A percentile compares a stretch with the other conserved stretches of the same genome.
Evolutionary conservation across 2,888 invertebrate genomes (phyloP).

Genomic region (Pseudanteris insignis): DNA sequence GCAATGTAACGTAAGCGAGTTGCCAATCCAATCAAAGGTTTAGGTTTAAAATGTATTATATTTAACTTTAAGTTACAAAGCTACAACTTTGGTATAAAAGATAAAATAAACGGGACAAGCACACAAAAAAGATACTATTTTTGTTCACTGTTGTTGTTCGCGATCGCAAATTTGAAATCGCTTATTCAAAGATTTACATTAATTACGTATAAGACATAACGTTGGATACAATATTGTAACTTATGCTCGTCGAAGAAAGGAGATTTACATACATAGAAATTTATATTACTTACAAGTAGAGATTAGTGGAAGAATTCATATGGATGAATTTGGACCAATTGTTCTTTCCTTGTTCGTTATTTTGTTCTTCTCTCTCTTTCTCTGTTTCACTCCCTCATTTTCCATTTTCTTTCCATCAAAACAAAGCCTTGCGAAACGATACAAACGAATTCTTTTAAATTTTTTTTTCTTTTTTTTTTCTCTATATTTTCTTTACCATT

Average conservation of each 20-base stretch:
- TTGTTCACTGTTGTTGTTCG: constrained; percentile 42
- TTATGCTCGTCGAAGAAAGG: constrained; percentile 29
- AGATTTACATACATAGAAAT: constrained; percentile 38
- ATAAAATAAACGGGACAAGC: constrained; percentile 49
- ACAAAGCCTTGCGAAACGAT: no score
- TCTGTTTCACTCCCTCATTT: no score
- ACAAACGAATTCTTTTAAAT: no score
- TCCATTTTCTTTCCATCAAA: no score
- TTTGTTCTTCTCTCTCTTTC: no score
- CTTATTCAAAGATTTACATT: constrained; percentile 38
- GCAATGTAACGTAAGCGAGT: background rate
- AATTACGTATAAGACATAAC: constrained; percentile 40
- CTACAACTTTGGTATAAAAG: constrained; percentile 68
- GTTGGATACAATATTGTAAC: constrained; percentile 24
- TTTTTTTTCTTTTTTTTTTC: no score
- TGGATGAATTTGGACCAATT: constrained; percentile 36
- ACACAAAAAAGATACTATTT: constrained; percentile 44
- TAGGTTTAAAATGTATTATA: constrained; percentile 55
- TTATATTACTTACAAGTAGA: constrained; percentile 42
- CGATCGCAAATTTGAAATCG: constrained; percentile 45
- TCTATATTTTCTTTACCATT: no score
- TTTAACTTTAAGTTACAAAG: constrained; percentile 66
- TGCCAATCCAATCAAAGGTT: background rate
- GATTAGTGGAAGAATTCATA: constrained; percentile 43
- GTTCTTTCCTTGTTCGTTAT: no score